Percentiles rank a stretch among this genome's conserved stretches.
These are phyloP conservation scores for Polypterus senegalus DNA, from an alignment of 2,113 vertebrate genomes.

Conservation along the genomic window DNA sequence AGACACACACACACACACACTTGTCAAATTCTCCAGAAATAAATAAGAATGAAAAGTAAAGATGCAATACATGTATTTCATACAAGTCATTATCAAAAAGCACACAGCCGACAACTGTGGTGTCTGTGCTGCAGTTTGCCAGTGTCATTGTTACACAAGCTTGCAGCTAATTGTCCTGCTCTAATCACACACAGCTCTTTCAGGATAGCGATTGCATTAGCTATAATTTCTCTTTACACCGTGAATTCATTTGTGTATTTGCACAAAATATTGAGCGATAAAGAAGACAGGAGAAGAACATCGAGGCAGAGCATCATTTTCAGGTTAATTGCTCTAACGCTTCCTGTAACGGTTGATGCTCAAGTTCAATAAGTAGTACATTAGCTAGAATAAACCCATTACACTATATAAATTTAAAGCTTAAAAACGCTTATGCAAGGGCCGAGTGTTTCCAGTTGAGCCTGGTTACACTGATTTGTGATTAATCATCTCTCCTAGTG, in stretches of 20 bases:
- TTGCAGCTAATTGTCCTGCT: constrained; percentile 24
- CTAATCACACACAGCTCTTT: constrained; percentile 22
- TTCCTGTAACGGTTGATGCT: constrained; percentile 41
- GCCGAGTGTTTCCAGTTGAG: constrained; percentile 49
- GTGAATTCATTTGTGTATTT: constrained; percentile 52
- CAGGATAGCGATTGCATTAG: constrained; percentile 38
- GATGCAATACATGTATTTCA: too few species aligned
- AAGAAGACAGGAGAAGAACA: constrained; percentile 44
- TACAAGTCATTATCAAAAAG: too few species aligned
- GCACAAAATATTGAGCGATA: constrained; percentile 37
- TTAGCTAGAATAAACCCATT: constrained; percentile 55
- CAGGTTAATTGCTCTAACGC: constrained; percentile 48
- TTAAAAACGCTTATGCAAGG: constrained; percentile 37
- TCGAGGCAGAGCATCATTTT: constrained; percentile 41
- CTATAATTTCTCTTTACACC: constrained; percentile 48
- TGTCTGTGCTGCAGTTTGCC: too few species aligned
- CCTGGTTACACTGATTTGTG: constrained; percentile 56
- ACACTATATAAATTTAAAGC: constrained; percentile 44
- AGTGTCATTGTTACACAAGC: neutral
- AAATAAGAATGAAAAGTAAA: too few species aligned
- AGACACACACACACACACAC: neutral
- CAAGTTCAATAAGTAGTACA: constrained; percentile 39
- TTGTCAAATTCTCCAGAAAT: too few species aligned
- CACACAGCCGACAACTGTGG: too few species aligned
- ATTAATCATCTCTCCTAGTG: constrained; percentile 58